Percentiles rank a stretch among this genome's conserved stretches.
Conservation (phyloP, 2,888 invertebrate genomes). For the Strigamia maritima region DNA sequence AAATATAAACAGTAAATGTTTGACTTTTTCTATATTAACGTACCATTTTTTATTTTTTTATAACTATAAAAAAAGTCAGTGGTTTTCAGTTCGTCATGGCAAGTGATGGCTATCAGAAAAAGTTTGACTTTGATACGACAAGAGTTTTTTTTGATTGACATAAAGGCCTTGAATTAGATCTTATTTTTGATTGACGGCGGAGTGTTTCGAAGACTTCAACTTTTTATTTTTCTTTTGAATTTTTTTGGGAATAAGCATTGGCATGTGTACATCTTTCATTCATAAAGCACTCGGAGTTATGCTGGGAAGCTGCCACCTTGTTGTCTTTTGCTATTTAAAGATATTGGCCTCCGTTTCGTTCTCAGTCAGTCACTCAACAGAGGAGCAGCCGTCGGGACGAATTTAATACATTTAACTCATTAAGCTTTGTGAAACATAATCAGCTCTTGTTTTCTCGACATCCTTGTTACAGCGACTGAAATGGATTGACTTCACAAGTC, state of each 20-base stretch:
- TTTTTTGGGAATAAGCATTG: background rate
- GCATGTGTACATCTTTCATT: constrained; percentile 1
- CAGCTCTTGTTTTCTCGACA: constrained; percentile 15
- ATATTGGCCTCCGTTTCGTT: constrained; percentile 1
- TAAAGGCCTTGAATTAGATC: background rate
- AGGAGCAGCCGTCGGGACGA: constrained; percentile 15
- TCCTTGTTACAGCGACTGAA: background rate
- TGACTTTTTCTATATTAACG: background rate
- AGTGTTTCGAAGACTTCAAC: background rate
- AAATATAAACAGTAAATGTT: background rate
- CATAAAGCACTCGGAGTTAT: background rate
- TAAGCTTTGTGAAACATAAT: background rate
- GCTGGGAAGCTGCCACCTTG: constrained; percentile 15
- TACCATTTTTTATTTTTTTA: background rate
- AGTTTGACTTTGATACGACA: background rate
- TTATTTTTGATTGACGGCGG: background rate
- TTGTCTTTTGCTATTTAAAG: constrained; percentile 13
- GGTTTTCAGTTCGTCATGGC: background rate
- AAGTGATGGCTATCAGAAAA: background rate
- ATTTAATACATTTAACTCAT: constrained; percentile 15
- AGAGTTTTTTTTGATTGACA: background rate
- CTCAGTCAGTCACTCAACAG: background rate
- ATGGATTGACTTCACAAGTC: background rate
- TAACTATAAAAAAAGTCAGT: background rate
- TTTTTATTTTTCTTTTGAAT: background rate